phyloP scores from a whole-genome alignment of 2,888 invertebrate species.

The Lasioglossum calceatum region DNA sequence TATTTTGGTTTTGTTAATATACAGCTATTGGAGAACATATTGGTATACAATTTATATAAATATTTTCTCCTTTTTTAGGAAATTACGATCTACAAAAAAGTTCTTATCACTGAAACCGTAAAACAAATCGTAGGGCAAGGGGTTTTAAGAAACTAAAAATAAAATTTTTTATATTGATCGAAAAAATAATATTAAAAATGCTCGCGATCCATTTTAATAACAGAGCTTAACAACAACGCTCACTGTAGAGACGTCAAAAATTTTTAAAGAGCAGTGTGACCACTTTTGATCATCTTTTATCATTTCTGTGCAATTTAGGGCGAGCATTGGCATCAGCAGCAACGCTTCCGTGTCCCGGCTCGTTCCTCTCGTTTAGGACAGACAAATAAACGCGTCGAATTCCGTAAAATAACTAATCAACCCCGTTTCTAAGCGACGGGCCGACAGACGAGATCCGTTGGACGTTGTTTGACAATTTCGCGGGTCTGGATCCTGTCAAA shows the following conservation, averaged over 20 bases:
- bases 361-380: background rate
- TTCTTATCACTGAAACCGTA: too few species aligned
- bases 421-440: background rate
- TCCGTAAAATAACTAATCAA: slow-evolving; percentile 23
- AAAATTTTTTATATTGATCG: too few species aligned
- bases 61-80: too few species aligned
- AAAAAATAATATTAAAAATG: too few species aligned
- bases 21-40: too few species aligned
- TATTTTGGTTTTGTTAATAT: too few species aligned
- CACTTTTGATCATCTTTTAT: background rate
- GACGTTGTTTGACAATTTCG: slow-evolving; percentile 20
- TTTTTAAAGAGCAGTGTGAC: background rate
- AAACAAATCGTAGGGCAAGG: too few species aligned
- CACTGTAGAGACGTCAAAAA: background rate
- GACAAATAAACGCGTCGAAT: slow-evolving; percentile 27
- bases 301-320: background rate
- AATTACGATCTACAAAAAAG: too few species aligned
- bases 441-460: background rate
- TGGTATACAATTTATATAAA: too few species aligned
- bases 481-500: background rate
- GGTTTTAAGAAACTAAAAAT: too few species aligned
- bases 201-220: too few species aligned
- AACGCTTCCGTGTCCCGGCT: background rate
- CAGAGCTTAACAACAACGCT: too few species aligned
- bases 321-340: background rate